These are phyloP conservation scores for Anabacerthia variegaticeps DNA, from an alignment of 2,797 vertebrate species.

Conservation along the genomic window DNA sequence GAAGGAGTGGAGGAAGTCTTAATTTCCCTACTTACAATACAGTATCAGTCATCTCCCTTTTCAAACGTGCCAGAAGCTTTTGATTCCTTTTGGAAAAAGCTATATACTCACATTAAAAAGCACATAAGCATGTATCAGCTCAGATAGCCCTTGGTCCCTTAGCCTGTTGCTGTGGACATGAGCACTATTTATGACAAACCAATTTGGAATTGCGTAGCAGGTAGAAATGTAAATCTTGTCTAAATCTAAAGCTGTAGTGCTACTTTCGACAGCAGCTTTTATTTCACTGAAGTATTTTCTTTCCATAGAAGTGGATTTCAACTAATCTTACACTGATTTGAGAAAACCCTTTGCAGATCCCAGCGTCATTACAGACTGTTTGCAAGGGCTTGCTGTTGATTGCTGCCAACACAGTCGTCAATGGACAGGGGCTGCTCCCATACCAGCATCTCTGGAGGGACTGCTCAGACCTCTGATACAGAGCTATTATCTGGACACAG, in stretches of 20 bases:
- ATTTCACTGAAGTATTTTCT: background rate
- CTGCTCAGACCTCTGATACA: background rate
- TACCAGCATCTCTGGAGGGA: background rate
- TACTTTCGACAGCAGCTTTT: background rate
- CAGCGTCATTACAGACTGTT: background rate
- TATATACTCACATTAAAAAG: background rate
- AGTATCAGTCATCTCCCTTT: background rate
- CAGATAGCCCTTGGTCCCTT: background rate
- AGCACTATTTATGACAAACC: background rate
- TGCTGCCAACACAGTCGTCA: fast-evolving
- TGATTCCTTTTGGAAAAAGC: background rate
- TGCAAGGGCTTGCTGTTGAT: background rate
- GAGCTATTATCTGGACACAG: background rate
- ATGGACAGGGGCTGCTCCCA: background rate
- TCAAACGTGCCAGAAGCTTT: conserved; percentile 20
- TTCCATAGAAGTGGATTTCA: background rate
- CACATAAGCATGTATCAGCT: background rate
- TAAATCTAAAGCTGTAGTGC: background rate
- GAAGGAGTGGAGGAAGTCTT: conserved; percentile 13
- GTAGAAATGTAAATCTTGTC: background rate
- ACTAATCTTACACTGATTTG: background rate
- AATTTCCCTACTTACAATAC: conserved; percentile 16
- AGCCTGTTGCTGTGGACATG: background rate
- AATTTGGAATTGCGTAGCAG: background rate
- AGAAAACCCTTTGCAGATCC: background rate